phyloP scores from a whole-genome alignment of 1,140 invertebrate species.

The Ridgeia piscesae region DNA sequence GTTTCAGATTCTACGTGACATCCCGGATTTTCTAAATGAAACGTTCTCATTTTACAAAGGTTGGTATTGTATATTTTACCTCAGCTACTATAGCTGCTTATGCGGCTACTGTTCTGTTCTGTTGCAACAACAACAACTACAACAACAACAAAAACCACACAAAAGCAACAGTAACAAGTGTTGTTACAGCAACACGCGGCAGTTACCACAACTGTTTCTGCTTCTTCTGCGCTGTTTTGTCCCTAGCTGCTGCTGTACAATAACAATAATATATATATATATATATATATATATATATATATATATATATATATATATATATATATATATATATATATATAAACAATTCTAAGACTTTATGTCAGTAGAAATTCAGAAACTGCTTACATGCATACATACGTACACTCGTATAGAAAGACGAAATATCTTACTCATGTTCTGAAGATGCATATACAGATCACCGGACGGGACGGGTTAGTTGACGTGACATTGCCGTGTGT shows the following conservation, averaged over 20 bases:
- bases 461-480: no score
- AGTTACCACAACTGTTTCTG: neutral
- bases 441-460: no score
- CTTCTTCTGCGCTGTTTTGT: neutral
- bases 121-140: neutral
- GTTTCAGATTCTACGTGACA: neutral
- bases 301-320: neutral
- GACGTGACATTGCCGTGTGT: no score
- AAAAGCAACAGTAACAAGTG: neutral
- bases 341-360: neutral
- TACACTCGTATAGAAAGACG: no score
- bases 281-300: slow-evolving; percentile 3
- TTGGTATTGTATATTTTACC: neutral
- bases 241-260: no score
- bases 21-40: neutral
- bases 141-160: neutral
- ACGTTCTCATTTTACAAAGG: neutral
- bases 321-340: neutral
- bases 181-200: neutral
- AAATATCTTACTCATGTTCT: no score
- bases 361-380: no score
- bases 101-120: no score
- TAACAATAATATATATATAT: neutral
- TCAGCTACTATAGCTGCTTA: neutral
- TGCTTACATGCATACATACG: no score